Conservation (phyloP, 2,797 vertebrate species). For the Sitta carolinensis region DNA sequence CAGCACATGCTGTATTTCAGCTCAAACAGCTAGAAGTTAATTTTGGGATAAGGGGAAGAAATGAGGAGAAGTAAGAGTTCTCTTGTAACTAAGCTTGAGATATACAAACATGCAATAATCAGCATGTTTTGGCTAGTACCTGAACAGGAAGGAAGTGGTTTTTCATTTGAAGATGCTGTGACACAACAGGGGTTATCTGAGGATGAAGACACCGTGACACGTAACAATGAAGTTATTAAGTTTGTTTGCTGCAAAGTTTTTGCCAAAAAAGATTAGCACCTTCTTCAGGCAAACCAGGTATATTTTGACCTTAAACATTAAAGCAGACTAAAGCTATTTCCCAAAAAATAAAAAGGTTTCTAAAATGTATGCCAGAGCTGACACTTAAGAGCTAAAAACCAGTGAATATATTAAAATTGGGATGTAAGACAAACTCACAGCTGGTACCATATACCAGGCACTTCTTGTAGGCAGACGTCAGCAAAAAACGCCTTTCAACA, state of each 20-base stretch:
- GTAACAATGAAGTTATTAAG: neutral
- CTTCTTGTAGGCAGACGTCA: neutral
- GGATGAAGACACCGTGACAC: fast-evolving
- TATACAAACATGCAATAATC: neutral
- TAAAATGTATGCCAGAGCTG: neutral
- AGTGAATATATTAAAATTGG: neutral
- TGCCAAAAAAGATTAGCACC: neutral
- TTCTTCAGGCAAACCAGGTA: neutral
- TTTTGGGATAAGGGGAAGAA: neutral
- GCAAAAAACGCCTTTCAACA: neutral
- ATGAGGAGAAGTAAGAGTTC: neutral
- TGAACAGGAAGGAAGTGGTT: neutral
- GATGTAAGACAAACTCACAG: neutral
- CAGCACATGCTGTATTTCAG: neutral
- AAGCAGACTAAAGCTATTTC: neutral
- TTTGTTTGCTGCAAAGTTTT: neutral
- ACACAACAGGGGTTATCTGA: neutral
- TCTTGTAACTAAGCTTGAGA: neutral
- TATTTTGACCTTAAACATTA: neutral
- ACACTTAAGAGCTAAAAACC: neutral
- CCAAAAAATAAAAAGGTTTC: neutral
- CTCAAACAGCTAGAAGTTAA: neutral
- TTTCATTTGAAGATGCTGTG: neutral
- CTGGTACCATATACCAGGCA: neutral
- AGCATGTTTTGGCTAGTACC: neutral